Evolutionary conservation across 2,888 invertebrate species (phyloP), one percentile per base, ranked within the genome.

Genomic region (Melanargia galathea): DNA sequence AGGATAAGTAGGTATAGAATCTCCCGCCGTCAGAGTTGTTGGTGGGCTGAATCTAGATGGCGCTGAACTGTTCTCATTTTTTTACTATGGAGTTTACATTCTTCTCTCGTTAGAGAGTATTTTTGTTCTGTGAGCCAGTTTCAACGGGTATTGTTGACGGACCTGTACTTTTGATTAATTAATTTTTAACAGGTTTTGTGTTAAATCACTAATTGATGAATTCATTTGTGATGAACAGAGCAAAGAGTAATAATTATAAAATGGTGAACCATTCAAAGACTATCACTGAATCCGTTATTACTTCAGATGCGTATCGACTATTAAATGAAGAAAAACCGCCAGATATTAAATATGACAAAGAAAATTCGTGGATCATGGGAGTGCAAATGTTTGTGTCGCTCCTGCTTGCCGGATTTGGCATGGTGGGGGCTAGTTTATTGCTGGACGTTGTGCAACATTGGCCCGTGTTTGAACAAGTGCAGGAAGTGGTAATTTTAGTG

Each of bases 401-500:
- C 85, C 85, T 97, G 62, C 92, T 97, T 64, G 97, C 97, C 63
- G 97, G 97, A 16, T 95, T 97, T 79, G 97, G 97, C 61, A 97
- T 97, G 95, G 97, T 97, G 2, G 96, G 95, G 13, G 97, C 97
- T 61, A 97, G 97, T 73, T 91, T 97, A 64, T 92, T 97, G 13
- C 92, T 98, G 20, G 97, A 97, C 81, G 86, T 94, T 70, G 97
- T 97, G 55, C 97, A 97, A 92, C 97, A 97, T 83, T 98, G 97
- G 97, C 92, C 93, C 59, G 97, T 97, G 35, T 98, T 96, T 84
- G 91, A 90, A 74, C 89, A 94, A 74, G 95, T 97, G 20, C 95
- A 96, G 8, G 97, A 97, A 92, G 95, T 97, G 26, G 97, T 97
- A 79, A 97, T 98, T 71, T 88, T 98, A 76, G 97, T 98, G 49